Conservation (phyloP, 2,113 vertebrate species). For the Sminthopsis crassicaudata region DNA sequence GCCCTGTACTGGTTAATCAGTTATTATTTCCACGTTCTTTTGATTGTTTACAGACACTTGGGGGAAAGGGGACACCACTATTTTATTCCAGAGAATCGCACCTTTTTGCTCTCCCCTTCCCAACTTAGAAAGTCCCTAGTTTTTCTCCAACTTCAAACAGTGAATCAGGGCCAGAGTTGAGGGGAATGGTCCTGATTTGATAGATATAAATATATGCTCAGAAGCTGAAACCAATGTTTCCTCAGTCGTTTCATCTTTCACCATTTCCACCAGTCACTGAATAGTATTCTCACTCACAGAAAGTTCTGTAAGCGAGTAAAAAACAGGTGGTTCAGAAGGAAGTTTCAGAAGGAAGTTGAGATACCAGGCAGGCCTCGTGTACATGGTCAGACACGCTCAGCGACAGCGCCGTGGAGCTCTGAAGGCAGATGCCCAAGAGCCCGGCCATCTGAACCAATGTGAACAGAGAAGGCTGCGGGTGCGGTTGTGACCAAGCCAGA, state of each 20-base stretch:
- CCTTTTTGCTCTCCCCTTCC: background rate
- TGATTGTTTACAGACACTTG: too few relatives aligned
- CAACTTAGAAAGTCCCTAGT: background rate
- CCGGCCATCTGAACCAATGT: background rate
- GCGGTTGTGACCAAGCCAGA: background rate
- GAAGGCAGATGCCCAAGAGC: slow-evolving; percentile 1
- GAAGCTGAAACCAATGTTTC: background rate
- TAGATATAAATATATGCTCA: too few relatives aligned
- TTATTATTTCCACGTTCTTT: too few relatives aligned
- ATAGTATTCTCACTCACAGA: background rate
- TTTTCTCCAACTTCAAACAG: background rate
- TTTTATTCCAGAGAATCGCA: too few relatives aligned
- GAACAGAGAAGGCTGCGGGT: slow-evolving; percentile 4
- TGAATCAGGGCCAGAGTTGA: too few relatives aligned
- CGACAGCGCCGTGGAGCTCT: background rate
- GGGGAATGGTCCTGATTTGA: too few relatives aligned
- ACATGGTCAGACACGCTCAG: slow-evolving; percentile 6
- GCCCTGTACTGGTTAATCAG: too few relatives aligned
- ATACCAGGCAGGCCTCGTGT: background rate
- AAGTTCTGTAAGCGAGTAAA: background rate
- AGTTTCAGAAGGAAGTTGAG: too few relatives aligned
- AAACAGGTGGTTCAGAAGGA: slow-evolving; percentile 25
- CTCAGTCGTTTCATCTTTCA: background rate
- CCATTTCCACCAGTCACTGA: too few relatives aligned
- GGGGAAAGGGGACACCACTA: too few relatives aligned